Percentiles rank a stretch among this genome's conserved stretches.
Conservation (phyloP, 2,113 vertebrate genomes). For the Tinamus guttatus region DNA sequence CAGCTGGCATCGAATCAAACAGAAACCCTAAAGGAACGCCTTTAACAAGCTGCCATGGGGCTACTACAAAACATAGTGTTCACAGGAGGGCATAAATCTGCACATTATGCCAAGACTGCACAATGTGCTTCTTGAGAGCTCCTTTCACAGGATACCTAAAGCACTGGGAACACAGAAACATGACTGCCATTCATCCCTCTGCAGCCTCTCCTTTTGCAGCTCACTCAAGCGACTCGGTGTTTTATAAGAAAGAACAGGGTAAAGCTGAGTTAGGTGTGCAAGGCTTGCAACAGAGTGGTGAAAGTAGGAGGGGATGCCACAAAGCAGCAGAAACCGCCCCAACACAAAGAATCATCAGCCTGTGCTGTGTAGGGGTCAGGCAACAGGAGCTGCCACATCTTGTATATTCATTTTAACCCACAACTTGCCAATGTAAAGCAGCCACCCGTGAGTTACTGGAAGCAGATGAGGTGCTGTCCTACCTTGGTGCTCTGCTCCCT, state of each 20-base stretch:
- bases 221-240: conserved; percentile 39
- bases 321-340: background rate
- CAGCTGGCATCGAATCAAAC: conserved; percentile 72
- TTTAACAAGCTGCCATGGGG: conserved; percentile 56
- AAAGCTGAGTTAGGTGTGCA: conserved; percentile 20
- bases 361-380: background rate
- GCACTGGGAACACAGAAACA: conserved; percentile 52
- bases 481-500: background rate
- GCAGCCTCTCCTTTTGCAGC: conserved; percentile 1
- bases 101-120: conserved; percentile 65
- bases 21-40: conserved; percentile 48
- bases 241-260: conserved; percentile 42
- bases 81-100: conserved; percentile 73
- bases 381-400: background rate
- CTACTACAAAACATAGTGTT: conserved; percentile 69
- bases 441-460: background rate
- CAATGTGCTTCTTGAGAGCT: conserved; percentile 74
- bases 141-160: conserved; percentile 58
- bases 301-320: background rate
- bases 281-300: background rate
- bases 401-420: background rate
- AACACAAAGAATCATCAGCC: background rate
- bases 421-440: background rate
- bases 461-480: background rate
- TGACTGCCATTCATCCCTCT: background rate